phyloP scores from a whole-genome alignment of 2,113 vertebrate genomes.

The Perccottus glenii region DNA sequence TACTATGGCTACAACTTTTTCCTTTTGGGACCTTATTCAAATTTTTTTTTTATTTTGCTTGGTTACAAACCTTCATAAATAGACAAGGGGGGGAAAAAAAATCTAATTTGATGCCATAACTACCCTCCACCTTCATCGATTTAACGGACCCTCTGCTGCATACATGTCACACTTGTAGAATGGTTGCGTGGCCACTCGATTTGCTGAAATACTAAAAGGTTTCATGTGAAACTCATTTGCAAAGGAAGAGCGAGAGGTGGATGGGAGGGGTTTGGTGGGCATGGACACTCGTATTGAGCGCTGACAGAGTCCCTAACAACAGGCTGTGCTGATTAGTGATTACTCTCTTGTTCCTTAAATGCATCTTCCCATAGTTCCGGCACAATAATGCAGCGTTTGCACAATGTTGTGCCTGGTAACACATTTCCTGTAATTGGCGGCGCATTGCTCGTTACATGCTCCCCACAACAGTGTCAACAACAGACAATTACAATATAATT shows the following conservation, averaged over 20 bases:
- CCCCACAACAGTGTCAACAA: too few relatives aligned
- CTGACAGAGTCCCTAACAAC: background rate
- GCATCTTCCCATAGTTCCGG: constrained; percentile 23
- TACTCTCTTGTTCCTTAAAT: constrained; percentile 28
- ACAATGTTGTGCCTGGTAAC: constrained; percentile 18
- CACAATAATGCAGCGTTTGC: constrained; percentile 27
- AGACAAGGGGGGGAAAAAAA: too few relatives aligned
- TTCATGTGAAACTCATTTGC: background rate
- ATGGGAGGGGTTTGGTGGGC: background rate
- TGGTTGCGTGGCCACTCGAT: background rate
- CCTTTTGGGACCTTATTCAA: too few relatives aligned
- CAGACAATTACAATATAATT: too few relatives aligned
- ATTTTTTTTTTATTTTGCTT: too few relatives aligned
- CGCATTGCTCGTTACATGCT: background rate
- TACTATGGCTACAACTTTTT: too few relatives aligned
- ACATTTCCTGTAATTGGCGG: constrained; percentile 9
- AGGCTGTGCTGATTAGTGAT: constrained; percentile 25
- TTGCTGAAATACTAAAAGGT: background rate
- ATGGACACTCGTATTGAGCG: constrained; percentile 1
- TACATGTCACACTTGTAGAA: background rate
- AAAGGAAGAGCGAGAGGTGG: too few relatives aligned
- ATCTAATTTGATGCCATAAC: too few relatives aligned
- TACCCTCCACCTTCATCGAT: background rate
- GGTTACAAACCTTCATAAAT: too few relatives aligned
- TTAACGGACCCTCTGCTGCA: background rate